Percentiles rank a stretch among this genome's conserved stretches.
phyloP scores from a whole-genome alignment of 1,140 invertebrate species.

The Rhopalosiphum maidis region DNA sequence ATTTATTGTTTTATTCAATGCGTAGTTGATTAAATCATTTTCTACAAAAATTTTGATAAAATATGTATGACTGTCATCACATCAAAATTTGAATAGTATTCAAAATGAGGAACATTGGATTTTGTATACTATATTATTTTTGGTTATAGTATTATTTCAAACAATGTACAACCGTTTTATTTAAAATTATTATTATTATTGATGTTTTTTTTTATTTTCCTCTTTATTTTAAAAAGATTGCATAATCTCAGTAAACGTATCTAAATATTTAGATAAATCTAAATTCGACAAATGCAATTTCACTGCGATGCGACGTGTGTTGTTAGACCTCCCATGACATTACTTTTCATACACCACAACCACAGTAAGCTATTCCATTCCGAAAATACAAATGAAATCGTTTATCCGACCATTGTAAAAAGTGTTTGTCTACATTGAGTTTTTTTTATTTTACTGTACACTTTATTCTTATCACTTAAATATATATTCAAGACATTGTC shows the following conservation, averaged over 20 bases:
- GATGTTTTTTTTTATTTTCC: slow-evolving; percentile 9
- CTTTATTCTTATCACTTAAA: not conserved
- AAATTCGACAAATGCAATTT: slow-evolving; percentile 12
- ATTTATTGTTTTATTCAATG: not conserved
- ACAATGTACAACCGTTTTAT: not conserved
- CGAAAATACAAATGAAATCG: not conserved
- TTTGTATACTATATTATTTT: not conserved
- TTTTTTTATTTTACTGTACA: slow-evolving; percentile 20
- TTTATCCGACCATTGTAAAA: not conserved
- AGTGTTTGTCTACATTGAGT: slow-evolving; percentile 9
- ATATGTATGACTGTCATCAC: not conserved
- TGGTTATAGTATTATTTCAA: not conserved
- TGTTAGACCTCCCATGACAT: slow-evolving; percentile 11
- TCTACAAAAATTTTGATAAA: not conserved
- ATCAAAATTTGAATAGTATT: not conserved
- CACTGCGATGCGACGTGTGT: not conserved
- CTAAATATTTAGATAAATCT: slow-evolving; percentile 1
- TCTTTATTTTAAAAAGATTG: not conserved
- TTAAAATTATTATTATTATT: not conserved
- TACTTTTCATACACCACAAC: slow-evolving; percentile 3
- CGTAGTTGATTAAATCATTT: not conserved
- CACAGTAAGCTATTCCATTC: slow-evolving; percentile 18
- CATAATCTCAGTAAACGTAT: not conserved
- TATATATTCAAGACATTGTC: slow-evolving; percentile 19
- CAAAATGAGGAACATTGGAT: not conserved